Percentiles rank a stretch among this genome's conserved stretches.
Conservation (phyloP, 2,113 vertebrate species). For the Mustela nigripes region DNA sequence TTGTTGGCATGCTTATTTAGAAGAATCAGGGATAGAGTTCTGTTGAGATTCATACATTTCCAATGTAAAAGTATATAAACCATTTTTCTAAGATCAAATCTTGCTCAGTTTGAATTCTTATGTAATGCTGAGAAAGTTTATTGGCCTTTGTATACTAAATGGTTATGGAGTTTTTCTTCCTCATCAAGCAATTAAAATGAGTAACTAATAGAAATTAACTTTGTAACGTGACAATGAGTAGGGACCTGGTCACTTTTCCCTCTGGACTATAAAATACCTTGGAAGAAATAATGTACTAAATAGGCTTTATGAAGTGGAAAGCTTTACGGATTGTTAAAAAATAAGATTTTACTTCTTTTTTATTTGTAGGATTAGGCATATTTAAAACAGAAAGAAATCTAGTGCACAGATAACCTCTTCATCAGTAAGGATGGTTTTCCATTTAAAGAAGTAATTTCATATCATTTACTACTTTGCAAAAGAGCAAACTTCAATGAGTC, state of each 20-base stretch:
- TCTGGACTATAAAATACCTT: background rate
- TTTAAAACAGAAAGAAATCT: constrained; percentile 24
- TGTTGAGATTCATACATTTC: background rate
- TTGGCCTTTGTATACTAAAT: background rate
- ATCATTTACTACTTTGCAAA: constrained; percentile 53
- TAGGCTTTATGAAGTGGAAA: constrained; percentile 18
- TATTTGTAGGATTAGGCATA: background rate
- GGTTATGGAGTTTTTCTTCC: constrained; percentile 32
- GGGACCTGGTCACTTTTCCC: background rate
- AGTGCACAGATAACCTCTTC: background rate
- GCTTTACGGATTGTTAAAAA: background rate
- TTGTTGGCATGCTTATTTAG: background rate
- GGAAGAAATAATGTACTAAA: background rate
- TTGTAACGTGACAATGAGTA: constrained; percentile 8
- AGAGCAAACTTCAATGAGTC: constrained; percentile 32
- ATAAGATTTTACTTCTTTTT: constrained; percentile 11
- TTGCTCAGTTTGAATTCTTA: constrained; percentile 2
- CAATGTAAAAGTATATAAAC: background rate
- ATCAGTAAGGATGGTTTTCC: background rate
- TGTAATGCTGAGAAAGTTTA: background rate
- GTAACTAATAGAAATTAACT: constrained; percentile 64
- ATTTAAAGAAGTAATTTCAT: constrained; percentile 38
- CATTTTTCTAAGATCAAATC: background rate
- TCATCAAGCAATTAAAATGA: constrained; percentile 30
- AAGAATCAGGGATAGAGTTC: background rate